Percentiles rank a stretch among this genome's conserved stretches.
These are phyloP conservation scores for Upupa epops DNA, from an alignment of 2,113 vertebrate genomes.

Conservation along the genomic window DNA sequence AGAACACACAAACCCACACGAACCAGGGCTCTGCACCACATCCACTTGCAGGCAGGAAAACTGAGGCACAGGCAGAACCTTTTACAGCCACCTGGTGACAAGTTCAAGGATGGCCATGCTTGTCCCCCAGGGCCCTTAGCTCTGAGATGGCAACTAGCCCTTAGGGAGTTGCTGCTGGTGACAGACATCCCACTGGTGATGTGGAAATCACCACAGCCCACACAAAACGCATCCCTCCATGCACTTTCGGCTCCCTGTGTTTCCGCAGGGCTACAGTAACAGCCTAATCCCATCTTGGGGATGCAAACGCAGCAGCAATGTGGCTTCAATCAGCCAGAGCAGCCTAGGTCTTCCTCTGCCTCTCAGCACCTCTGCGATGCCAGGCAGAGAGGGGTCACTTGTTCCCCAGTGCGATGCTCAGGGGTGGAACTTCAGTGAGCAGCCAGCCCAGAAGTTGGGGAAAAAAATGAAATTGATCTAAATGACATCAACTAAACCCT, in stretches of 20 bases:
- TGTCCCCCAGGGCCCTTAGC: neutral
- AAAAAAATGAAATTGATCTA: neutral
- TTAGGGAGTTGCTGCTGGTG: neutral
- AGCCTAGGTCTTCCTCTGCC: neutral
- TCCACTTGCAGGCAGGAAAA: neutral
- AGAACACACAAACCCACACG: neutral
- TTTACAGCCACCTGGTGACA: neutral
- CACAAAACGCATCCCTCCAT: neutral
- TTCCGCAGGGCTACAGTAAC: neutral
- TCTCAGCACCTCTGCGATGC: rapidly evolving
- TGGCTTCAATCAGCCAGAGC: rapidly evolving
- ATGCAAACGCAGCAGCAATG: rapidly evolving
- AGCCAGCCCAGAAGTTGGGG: neutral
- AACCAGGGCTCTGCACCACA: rapidly evolving
- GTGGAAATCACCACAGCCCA: neutral
- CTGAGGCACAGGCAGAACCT: neutral
- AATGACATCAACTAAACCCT: neutral
- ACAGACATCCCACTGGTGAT: neutral
- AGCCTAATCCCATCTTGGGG: neutral
- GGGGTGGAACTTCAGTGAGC: rapidly evolving
- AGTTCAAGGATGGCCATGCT: neutral
- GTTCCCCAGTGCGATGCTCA: neutral
- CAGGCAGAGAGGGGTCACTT: neutral
- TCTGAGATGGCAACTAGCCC: rapidly evolving
- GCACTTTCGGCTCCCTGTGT: neutral